Evolutionary conservation across 2,888 invertebrate genomes (phyloP).

Genomic region (Amiota minor): DNA sequence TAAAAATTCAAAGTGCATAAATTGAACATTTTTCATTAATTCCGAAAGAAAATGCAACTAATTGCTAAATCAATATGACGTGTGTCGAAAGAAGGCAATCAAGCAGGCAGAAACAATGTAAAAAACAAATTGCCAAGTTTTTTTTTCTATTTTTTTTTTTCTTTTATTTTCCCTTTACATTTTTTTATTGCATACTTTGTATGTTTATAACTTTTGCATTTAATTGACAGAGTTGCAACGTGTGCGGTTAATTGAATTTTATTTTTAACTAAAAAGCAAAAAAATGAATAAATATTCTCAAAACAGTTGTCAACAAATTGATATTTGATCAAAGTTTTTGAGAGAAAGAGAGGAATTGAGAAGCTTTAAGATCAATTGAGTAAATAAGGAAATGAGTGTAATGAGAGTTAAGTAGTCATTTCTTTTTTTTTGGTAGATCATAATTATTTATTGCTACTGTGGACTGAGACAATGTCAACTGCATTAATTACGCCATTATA

Average conservation of each 20-base stretch:
- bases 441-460: conserved; percentile 4
- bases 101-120: no score
- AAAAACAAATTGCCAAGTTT: no score
- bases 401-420: no score
- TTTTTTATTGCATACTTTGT: background rate
- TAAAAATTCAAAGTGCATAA: no score
- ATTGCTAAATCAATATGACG: no score
- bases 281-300: conserved; percentile 1
- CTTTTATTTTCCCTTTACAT: no score
- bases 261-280: conserved; percentile 5
- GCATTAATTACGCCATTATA: conserved; percentile 52
- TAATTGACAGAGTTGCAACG: background rate
- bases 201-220: background rate
- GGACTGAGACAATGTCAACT: conserved; percentile 68
- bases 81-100: no score
- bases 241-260: conserved; percentile 21
- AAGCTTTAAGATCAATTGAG: background rate
- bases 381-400: conserved; percentile 4
- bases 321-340: background rate
- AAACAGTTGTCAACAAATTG: conserved; percentile 11
- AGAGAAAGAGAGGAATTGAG: background rate
- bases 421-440: no score
- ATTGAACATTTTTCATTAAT: no score
- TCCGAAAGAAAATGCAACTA: no score
- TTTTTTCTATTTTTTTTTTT: no score